Evolutionary conservation across 2,888 invertebrate species (phyloP), one percentile per base, ranked within the genome.

Genomic region (Rotaria socialis): DNA sequence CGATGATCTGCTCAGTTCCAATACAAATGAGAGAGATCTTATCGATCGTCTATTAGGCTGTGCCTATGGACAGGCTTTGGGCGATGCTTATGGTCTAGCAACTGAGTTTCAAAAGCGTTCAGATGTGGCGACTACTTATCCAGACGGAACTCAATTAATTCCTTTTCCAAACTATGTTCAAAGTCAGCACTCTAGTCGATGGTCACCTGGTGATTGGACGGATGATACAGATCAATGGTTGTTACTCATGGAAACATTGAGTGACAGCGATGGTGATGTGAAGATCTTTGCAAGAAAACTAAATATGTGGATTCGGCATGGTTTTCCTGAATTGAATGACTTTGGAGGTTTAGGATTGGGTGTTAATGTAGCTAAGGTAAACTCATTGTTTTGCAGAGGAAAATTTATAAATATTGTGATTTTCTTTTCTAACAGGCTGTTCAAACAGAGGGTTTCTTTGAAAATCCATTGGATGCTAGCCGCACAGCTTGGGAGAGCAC

Each of bases 241-340:
- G 22, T 67, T 67, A 35, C 22, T 67, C 22, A 67, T 67, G 67
- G 67, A 67, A 67, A 67, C 67, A 5, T 87, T 92, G 80, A 88
- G 91, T 55, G 89, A 90, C 52, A 91, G 91, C 91, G 91, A 90
- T 10, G 91, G 92, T 55, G 92, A 92, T 89, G 92, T 92, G 87
- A 88, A 92, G 58, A 92, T 91, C 88, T 91, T 91, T 89, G 91
- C 91, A 43, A 89, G 90, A 85, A 88, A 90, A 67, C 89, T 91
- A 27, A 87, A 89, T 41, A 87, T 88, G 67, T 92, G 91, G 91
- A 89, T 88, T 67, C 88, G 89, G n/a, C 88, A 89, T 86, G 91
- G 91, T 14, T 90, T 89, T 87, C 88, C 89, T n/a, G 90, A 90
- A 67, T 88, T 91, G 11, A 90, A 90, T 0, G 90, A 90, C 87